These are phyloP conservation scores for Pelosia muscerda DNA, from an alignment of 2,888 invertebrate species.

Conservation along the genomic window DNA sequence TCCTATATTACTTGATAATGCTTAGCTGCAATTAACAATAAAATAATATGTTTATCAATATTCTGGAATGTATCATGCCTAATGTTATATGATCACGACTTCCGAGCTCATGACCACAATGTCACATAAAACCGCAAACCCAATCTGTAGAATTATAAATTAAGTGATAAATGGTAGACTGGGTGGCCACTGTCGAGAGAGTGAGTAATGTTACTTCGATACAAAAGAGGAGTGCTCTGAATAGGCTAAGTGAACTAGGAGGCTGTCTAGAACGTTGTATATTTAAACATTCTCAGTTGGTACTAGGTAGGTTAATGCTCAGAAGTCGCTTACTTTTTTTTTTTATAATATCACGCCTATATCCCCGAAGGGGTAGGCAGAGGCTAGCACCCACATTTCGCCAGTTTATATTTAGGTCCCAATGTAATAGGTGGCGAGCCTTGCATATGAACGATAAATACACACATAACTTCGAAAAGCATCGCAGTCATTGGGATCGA, in stretches of 20 bases:
- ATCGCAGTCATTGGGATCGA: too few species aligned
- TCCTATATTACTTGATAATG: neutral
- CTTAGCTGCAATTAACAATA: neutral
- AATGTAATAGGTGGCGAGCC: too few species aligned
- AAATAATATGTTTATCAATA: neutral
- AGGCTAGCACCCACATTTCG: too few species aligned
- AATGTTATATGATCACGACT: neutral
- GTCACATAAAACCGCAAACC: neutral
- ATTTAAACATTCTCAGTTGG: too few species aligned
- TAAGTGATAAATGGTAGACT: neutral
- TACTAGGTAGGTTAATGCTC: too few species aligned
- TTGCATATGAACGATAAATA: too few species aligned
- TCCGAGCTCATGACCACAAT: neutral
- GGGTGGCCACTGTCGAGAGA: neutral
- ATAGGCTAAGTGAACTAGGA: neutral
- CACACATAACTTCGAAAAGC: too few species aligned
- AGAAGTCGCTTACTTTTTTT: too few species aligned
- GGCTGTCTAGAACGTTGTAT: too few species aligned
- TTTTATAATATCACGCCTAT: too few species aligned
- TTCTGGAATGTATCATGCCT: neutral
- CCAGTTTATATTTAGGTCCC: too few species aligned
- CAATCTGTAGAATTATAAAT: neutral
- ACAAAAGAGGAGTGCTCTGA: neutral
- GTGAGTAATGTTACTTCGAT: neutral
- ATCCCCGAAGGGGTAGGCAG: too few species aligned